Base-by-base conservation (phyloP, 2,113 vertebrate species). In the Candoia aspera region DNA sequence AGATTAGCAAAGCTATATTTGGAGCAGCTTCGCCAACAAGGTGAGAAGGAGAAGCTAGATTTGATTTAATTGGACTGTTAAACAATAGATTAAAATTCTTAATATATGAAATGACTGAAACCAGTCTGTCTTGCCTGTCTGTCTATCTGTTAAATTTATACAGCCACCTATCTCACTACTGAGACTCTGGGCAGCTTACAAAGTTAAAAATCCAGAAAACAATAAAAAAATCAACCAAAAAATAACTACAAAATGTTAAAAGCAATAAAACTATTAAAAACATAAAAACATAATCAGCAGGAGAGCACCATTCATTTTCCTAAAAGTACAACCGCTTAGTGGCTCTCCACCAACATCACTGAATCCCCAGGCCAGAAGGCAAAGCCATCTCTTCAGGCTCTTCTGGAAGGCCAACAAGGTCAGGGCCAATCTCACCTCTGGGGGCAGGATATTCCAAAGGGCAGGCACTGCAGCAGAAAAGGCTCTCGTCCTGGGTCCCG, bases 1-100 rank as follows among this genome's bases (percentile, higher is more conserved):
- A 97, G 99, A 92, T 96, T 99, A 91, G 98, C 98, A 19, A 99
- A 99, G 94, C 95, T 97, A 13, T 99, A 99, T 95, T 97, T 99
- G 2, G 97, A 98, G 0, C 98, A 99, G 94, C 96, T 99, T 37
- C 98, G 96, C 85, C 97, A 98, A 10, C 98, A 99, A 95, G 99
- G 99, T 98, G 88, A 95, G 95, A 6, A 6, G 8, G 42, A 58
- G 24, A 84, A 42, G 17, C 54, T 58, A 17, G 24, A 83, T 46
- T 19, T 91, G 17, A 83, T 86, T 26, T 86, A 54, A 10, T 11
- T 15, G 6, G 84, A 19, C 15, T 59, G 10, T 17, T 58, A n/a
- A 23, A 10, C 49, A 58, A 58, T 83, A 55, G 10, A 58, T 21
- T 42, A 42, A n/a, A 86, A 86, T 8, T 54, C 26, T 86, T 79